These are phyloP conservation scores for Hydrocynus forskahlii DNA, from an alignment of 2,797 vertebrate genomes.

Conservation along the genomic window DNA sequence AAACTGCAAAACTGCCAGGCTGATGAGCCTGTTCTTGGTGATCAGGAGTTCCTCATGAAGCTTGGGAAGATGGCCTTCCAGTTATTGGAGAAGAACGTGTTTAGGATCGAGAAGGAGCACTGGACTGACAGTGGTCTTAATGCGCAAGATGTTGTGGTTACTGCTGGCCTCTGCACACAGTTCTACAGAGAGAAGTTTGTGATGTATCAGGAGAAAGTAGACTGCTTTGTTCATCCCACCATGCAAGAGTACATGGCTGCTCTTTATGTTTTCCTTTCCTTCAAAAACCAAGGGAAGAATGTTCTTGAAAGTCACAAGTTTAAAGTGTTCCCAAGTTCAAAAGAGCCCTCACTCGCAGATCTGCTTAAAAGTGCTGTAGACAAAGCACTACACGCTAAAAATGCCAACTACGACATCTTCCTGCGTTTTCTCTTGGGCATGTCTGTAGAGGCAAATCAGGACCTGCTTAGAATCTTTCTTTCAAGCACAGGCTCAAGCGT, in stretches of 20 bases:
- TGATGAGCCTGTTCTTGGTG: not conserved
- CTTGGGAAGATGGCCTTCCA: constrained; percentile 71
- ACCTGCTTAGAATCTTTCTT: constrained; percentile 63
- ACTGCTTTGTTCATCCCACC: constrained; percentile 76
- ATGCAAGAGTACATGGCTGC: constrained; percentile 80
- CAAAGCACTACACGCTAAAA: constrained; percentile 59
- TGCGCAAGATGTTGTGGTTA: constrained; percentile 53
- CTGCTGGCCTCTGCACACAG: constrained; percentile 69
- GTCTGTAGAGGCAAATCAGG: constrained; percentile 61
- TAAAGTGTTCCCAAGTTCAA: constrained; percentile 41
- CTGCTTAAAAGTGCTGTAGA: constrained; percentile 70
- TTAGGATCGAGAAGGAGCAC: constrained; percentile 52
- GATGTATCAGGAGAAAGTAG: constrained; percentile 61
- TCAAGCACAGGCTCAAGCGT: constrained; percentile 36
- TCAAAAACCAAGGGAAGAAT: constrained; percentile 65
- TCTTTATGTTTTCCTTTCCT: constrained; percentile 70
- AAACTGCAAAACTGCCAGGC: constrained; percentile 47
- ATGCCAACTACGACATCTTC: constrained; percentile 70
- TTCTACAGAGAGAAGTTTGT: constrained; percentile 61
- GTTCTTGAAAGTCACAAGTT: constrained; percentile 61
- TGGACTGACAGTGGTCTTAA: constrained; percentile 50
- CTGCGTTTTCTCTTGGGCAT: constrained; percentile 78
- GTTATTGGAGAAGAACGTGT: constrained; percentile 67
- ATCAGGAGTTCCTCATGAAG: constrained; percentile 67
- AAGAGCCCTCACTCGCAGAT: constrained; percentile 47